A percentile compares a stretch with the other conserved stretches of the same genome.
Evolutionary conservation across 1,140 invertebrate genomes (phyloP).

Genomic region (Zophobas atratus): DNA sequence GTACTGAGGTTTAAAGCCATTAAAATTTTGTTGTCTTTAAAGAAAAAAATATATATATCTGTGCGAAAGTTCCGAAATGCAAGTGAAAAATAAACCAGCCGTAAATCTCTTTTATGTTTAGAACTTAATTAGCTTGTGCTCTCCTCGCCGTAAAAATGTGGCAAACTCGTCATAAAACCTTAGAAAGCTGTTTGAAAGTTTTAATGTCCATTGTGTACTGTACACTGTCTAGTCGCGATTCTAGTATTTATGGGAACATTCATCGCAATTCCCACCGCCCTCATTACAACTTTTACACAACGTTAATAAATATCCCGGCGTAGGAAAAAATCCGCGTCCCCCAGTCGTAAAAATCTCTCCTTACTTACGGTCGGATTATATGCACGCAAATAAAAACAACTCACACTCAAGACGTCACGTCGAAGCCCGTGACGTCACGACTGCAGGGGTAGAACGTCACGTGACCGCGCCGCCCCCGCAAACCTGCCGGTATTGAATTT

Average conservation of each 20-base stretch:
- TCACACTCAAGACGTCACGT: constrained; percentile 16
- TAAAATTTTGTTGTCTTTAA: too few relatives aligned
- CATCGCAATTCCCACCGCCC: neutral
- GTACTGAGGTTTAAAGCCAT: too few relatives aligned
- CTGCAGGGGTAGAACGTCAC: constrained; percentile 43
- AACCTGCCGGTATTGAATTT: constrained; percentile 45
- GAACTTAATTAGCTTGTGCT: constrained; percentile 15
- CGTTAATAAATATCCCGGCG: neutral
- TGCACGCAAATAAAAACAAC: neutral
- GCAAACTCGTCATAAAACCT: neutral
- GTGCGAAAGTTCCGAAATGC: too few relatives aligned
- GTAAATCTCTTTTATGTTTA: neutral
- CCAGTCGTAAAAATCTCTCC: neutral
- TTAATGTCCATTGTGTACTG: constrained; percentile 20
- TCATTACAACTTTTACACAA: neutral
- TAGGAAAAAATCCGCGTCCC: too few relatives aligned
- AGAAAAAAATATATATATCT: too few relatives aligned
- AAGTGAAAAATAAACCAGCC: too few relatives aligned
- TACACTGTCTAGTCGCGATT: neutral
- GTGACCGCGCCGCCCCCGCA: constrained; percentile 35
- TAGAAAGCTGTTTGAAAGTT: constrained; percentile 37
- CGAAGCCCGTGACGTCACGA: constrained; percentile 34
- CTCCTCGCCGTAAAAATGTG: constrained; percentile 13
- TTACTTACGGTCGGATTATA: neutral
- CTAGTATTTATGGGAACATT: constrained; percentile 24